Conservation (phyloP, 2,113 vertebrate genomes). For the Phyllostomus discolor region DNA sequence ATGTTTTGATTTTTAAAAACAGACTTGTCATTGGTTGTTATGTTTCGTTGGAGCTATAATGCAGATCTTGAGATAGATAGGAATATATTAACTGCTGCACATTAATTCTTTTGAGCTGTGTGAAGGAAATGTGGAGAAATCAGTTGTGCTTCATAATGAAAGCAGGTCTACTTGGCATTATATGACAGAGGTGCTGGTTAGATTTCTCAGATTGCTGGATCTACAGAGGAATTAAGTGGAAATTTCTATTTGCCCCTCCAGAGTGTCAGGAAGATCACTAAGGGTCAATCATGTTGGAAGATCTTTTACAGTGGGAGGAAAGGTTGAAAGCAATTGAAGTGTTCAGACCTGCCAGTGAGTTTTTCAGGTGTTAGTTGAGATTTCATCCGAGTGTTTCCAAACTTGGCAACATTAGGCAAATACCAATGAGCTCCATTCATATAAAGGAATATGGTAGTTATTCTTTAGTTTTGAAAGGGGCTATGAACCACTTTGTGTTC, state of each 20-base stretch:
- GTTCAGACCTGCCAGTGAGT: neutral
- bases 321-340: neutral
- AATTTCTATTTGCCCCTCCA: neutral
- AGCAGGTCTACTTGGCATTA: neutral
- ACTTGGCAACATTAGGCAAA: neutral
- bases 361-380: neutral
- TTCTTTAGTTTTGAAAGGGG: neutral
- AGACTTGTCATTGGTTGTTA: slow-evolving; percentile 53
- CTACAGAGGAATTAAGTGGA: neutral
- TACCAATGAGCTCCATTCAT: neutral
- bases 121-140: neutral
- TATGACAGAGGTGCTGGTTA: neutral
- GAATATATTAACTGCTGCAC: neutral
- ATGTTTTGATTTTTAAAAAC: slow-evolving; percentile 51
- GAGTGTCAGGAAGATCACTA: neutral
- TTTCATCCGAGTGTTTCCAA: neutral
- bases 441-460: neutral
- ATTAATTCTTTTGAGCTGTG: neutral
- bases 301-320: neutral
- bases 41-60: neutral
- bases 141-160: neutral
- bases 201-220: neutral
- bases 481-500: neutral
- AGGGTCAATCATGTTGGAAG: neutral
- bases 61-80: neutral